A percentile compares a stretch with the other conserved stretches of the same genome.
phyloP scores from a whole-genome alignment of 2,888 invertebrate species.

The Buathra laborator region DNA sequence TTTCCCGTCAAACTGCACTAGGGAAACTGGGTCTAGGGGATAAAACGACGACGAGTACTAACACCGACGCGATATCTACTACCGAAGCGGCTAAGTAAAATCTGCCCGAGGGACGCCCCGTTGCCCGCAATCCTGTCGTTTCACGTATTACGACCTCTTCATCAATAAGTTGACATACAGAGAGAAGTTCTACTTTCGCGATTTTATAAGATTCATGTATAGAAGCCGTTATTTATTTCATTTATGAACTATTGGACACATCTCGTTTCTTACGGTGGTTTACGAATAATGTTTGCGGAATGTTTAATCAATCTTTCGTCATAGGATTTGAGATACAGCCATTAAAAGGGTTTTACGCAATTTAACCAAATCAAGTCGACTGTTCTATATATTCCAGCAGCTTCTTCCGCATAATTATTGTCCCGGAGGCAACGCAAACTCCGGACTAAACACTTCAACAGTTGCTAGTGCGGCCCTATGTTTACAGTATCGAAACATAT shows the following conservation, averaged over 20 bases:
- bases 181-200: not conserved
- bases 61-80: constrained; percentile 6
- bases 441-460: not conserved
- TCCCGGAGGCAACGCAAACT: constrained; percentile 36
- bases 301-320: not conserved
- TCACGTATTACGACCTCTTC: constrained; percentile 23
- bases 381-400: constrained; percentile 4
- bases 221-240: not conserved
- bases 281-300: not conserved
- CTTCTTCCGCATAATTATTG: constrained; percentile 49
- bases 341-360: not conserved
- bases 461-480: not conserved
- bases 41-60: constrained; percentile 69
- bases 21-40: constrained; percentile 73
- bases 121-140: constrained; percentile 2
- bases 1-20: constrained; percentile 45
- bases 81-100: constrained; percentile 30
- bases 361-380: constrained; percentile 23
- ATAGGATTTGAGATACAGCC: not conserved
- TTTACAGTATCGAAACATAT: constrained; percentile 47
- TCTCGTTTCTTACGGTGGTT: not conserved
- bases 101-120: constrained; percentile 39
- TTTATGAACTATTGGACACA: not conserved
- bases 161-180: constrained; percentile 45
- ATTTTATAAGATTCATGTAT: not conserved